Evolutionary conservation across 2,797 vertebrate genomes (phyloP).

Genomic region (Sebastes iracundus): DNA sequence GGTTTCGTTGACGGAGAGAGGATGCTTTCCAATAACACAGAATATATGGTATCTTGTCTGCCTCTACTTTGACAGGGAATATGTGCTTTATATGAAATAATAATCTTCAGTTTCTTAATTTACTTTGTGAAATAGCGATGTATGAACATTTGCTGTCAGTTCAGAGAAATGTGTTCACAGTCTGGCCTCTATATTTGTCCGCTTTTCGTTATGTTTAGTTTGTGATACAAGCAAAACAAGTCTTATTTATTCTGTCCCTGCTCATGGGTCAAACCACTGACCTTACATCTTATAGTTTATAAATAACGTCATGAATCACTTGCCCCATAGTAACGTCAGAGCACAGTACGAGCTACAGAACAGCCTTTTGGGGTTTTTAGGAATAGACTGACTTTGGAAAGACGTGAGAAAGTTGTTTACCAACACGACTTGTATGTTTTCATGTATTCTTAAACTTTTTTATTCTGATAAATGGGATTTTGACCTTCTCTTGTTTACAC

Average conservation of each 20-base stretch:
- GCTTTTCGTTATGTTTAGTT: constrained; percentile 19
- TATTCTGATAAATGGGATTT: neutral
- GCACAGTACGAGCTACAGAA: neutral
- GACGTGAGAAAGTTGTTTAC: constrained; percentile 2
- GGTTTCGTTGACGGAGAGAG: constrained; percentile 9
- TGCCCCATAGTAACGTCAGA: constrained; percentile 20
- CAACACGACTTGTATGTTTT: constrained; percentile 14
- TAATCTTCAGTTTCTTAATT: neutral
- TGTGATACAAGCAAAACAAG: constrained; percentile 19
- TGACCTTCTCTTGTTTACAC: constrained; percentile 2
- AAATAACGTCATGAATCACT: constrained; percentile 48
- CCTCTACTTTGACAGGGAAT: neutral
- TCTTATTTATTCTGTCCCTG: constrained; percentile 20
- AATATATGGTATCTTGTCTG: neutral
- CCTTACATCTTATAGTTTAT: constrained; percentile 37
- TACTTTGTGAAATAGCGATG: neutral
- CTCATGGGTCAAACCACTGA: constrained; percentile 22
- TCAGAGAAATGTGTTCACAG: neutral
- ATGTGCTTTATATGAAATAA: neutral
- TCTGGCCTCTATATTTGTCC: neutral
- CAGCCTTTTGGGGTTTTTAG: neutral
- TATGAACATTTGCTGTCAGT: neutral
- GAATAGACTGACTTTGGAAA: neutral
- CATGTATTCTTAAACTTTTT: neutral
- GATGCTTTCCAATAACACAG: neutral